phyloP scores from a whole-genome alignment of 2,113 vertebrate genomes.

The Hippocampus zosterae region DNA sequence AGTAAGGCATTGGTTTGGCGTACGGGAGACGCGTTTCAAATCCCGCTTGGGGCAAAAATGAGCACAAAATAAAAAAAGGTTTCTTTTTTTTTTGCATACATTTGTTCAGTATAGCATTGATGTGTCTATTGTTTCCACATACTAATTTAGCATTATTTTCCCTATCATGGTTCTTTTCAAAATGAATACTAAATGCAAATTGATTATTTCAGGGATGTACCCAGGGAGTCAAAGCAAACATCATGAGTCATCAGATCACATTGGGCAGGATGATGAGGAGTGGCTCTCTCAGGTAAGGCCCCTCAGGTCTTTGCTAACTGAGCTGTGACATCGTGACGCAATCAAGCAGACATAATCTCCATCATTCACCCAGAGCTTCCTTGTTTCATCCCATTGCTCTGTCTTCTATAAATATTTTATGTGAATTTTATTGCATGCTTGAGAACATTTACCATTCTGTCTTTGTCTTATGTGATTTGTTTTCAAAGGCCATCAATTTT shows the following conservation, averaged over 20 bases:
- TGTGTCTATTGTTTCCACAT: background rate
- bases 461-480: background rate
- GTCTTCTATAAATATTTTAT: background rate
- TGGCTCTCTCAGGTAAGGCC: slow-evolving; percentile 95
- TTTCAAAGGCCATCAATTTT: slow-evolving; percentile 3
- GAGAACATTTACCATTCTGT: background rate
- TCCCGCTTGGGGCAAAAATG: too few species aligned
- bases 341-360: background rate
- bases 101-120: background rate
- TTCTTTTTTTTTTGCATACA: too few species aligned
- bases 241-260: slow-evolving; percentile 91
- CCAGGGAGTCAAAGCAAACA: slow-evolving; percentile 86
- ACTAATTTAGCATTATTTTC: background rate
- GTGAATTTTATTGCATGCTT: background rate
- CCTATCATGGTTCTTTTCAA: background rate
- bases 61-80: too few species aligned
- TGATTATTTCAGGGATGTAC: slow-evolving; percentile 74
- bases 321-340: background rate
- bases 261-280: slow-evolving; percentile 92
- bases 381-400: background rate
- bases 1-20: too few species aligned
- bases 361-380: background rate
- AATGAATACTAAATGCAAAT: background rate
- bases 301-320: background rate
- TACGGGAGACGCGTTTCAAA: too few species aligned